phyloP scores from a whole-genome alignment of 2,113 vertebrate species.

The Pelmatolapia mariae region DNA sequence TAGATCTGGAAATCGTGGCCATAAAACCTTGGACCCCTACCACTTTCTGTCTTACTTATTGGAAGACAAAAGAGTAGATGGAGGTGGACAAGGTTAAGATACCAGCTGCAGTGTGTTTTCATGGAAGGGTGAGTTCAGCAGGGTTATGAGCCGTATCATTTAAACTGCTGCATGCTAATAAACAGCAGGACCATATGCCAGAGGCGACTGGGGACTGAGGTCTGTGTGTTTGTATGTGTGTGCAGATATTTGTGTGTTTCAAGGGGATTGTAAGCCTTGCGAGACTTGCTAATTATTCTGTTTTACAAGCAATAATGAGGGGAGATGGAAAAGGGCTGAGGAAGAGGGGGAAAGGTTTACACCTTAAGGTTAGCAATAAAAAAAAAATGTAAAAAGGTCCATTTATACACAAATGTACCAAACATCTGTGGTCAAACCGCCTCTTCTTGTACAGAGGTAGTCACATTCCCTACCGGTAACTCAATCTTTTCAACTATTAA shows the following conservation, averaged over 20 bases:
- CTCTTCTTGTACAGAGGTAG: background rate
- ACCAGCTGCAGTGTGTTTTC: conserved; percentile 33
- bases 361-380: conserved; percentile 56
- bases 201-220: background rate
- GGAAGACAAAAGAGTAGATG: background rate
- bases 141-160: conserved; percentile 33
- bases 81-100: background rate
- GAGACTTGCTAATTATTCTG: conserved; percentile 19
- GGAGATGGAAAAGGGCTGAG: background rate
- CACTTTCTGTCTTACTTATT: background rate
- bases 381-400: background rate
- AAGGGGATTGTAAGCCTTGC: background rate
- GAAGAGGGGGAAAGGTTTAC: conserved; percentile 20
- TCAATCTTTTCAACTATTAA: background rate
- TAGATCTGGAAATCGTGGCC: background rate
- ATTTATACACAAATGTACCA: background rate
- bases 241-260: background rate
- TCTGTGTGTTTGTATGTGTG: background rate
- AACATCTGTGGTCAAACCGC: background rate
- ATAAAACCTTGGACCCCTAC: conserved; percentile 8
- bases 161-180: conserved; percentile 21
- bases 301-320: conserved; percentile 41
- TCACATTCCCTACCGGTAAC: background rate
- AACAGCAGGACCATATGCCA: conserved; percentile 22
- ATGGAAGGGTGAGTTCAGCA: background rate